Conservation (phyloP, 2,113 vertebrate genomes). For the Vulpes lagopus region DNA sequence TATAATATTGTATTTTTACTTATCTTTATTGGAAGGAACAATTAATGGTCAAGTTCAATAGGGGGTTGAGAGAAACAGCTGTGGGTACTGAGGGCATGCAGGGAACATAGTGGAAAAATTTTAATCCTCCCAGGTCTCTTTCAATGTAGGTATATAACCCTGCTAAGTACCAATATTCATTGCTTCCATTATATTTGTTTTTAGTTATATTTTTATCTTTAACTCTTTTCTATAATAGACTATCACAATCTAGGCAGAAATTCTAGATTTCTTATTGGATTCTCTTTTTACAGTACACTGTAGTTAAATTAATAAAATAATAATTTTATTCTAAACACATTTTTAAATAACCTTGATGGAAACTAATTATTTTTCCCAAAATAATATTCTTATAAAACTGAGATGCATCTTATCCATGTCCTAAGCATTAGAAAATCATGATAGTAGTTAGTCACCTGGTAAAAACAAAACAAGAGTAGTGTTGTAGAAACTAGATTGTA, state of each 20-base stretch:
- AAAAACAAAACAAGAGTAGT: not conserved
- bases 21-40: not conserved
- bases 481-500: not conserved
- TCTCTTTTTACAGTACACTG: not conserved
- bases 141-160: not conserved
- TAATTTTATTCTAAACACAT: not conserved
- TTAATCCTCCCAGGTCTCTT: conserved; percentile 3
- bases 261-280: not conserved
- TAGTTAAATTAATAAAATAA: conserved; percentile 15
- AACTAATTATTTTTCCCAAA: not conserved
- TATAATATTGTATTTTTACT: not conserved
- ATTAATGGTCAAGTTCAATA: not conserved
- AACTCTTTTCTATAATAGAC: not conserved
- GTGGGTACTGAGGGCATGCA: not conserved
- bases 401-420: not conserved
- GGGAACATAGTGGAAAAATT: not conserved
- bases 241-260: conserved; percentile 14
- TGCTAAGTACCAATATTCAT: not conserved
- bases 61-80: not conserved
- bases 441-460: not conserved
- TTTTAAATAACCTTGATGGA: conserved; percentile 1
- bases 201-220: not conserved
- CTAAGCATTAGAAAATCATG: not conserved
- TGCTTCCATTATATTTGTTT: not conserved
- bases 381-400: not conserved